These are phyloP conservation scores for Cryptomyrus ogoouensis DNA, from an alignment of 2,113 vertebrate genomes.

Conservation along the genomic window DNA sequence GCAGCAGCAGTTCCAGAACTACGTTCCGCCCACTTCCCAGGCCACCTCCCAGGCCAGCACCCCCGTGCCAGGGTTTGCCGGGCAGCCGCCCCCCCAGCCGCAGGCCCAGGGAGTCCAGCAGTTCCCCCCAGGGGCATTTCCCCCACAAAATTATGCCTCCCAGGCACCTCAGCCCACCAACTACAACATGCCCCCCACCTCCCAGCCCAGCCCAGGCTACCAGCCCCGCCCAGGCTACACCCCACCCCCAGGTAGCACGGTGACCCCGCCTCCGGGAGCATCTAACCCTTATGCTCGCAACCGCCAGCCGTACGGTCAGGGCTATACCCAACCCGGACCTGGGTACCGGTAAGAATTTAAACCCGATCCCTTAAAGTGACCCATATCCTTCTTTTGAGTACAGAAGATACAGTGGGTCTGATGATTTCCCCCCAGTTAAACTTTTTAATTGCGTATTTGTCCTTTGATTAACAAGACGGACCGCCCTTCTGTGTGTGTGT, in stretches of 20 bases:
- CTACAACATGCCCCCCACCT: constrained; percentile 74
- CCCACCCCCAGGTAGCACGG: constrained; percentile 74
- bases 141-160: constrained; percentile 84
- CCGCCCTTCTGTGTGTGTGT: background rate
- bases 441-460: constrained; percentile 17
- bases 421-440: background rate
- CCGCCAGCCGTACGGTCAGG: constrained; percentile 82
- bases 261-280: constrained; percentile 76
- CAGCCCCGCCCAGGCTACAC: constrained; percentile 82
- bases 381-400: background rate
- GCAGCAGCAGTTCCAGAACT: constrained; percentile 85
- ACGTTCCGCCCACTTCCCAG: constrained; percentile 74
- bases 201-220: constrained; percentile 70
- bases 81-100: constrained; percentile 50
- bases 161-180: constrained; percentile 77
- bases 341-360: constrained; percentile 83
- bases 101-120: constrained; percentile 74
- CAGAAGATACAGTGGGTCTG: background rate
- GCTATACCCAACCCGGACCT: constrained; percentile 88
- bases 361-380: background rate
- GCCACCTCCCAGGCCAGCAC: constrained; percentile 53
- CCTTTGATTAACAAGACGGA: constrained; percentile 20
- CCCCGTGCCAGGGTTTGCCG: constrained; percentile 58
- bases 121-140: constrained; percentile 76
- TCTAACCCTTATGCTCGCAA: constrained; percentile 89